Evolutionary conservation across 2,888 invertebrate genomes (phyloP).

Genomic region (Prosapia bicincta): DNA sequence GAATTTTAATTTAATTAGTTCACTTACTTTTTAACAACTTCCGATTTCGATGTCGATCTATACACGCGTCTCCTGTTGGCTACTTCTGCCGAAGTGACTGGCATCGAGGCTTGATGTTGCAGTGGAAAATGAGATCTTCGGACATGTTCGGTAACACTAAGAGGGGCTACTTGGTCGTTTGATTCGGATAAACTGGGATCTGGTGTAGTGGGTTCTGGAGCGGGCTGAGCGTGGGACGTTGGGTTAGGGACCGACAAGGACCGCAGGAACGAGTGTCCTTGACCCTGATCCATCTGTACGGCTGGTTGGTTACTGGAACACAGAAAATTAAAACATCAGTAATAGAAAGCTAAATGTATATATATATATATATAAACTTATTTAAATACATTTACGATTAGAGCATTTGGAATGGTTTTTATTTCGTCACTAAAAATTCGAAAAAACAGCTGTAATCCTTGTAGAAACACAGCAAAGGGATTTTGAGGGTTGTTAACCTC

Average conservation of each 20-base stretch:
- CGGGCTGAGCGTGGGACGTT: neutral
- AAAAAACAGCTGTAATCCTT: too few relatives aligned
- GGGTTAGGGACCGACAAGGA: neutral
- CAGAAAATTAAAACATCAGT: neutral
- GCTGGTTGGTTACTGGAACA: neutral
- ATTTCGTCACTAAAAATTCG: too few relatives aligned
- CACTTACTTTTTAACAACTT: constrained; percentile 48
- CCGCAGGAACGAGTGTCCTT: neutral
- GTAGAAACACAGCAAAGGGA: too few relatives aligned
- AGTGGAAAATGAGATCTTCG: constrained; percentile 42
- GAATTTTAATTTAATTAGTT: too few relatives aligned
- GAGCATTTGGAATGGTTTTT: too few relatives aligned
- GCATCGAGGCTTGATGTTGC: constrained; percentile 43
- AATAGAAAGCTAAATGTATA: too few relatives aligned
- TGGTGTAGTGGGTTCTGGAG: neutral
- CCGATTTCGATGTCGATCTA: constrained; percentile 39
- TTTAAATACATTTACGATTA: too few relatives aligned
- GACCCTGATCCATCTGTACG: neutral
- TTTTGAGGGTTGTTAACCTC: too few relatives aligned
- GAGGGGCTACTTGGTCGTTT: neutral
- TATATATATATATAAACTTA: too few relatives aligned
- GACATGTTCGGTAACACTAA: neutral
- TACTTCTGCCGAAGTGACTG: constrained; percentile 39
- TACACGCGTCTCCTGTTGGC: constrained; percentile 32
- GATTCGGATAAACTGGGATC: neutral